A percentile compares a stretch with the other conserved stretches of the same genome.
phyloP scores from a whole-genome alignment of 2,113 vertebrate genomes.

The Ardeotis arabs region DNA sequence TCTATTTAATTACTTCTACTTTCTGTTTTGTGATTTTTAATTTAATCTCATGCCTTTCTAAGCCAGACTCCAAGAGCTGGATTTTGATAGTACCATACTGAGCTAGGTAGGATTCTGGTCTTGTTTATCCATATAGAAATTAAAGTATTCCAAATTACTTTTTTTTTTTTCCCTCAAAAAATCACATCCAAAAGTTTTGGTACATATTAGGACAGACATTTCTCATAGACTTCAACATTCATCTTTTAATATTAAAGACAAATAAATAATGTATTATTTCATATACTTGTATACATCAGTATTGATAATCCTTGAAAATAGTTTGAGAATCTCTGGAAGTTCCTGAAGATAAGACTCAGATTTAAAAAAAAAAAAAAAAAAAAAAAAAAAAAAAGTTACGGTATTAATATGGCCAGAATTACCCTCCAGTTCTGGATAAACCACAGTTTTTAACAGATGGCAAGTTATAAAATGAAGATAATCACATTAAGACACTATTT shows the following conservation, averaged over 20 bases:
- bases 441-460: background rate
- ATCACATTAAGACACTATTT: background rate
- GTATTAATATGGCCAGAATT: background rate
- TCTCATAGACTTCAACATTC: fast-evolving
- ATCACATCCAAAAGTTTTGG: background rate
- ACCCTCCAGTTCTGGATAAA: background rate
- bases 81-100: background rate
- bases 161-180: background rate
- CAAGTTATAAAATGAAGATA: background rate
- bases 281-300: background rate
- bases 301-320: background rate
- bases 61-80: background rate
- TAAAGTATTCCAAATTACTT: background rate
- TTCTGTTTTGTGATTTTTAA: background rate
- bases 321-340: background rate
- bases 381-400: background rate
- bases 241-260: background rate
- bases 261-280: background rate
- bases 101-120: background rate
- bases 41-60: background rate
- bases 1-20: background rate
- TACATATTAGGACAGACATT: background rate
- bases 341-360: background rate
- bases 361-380: too few relatives aligned
- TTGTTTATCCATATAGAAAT: background rate